phyloP scores from a whole-genome alignment of 2,888 invertebrate genomes.

The Xiphydria camelus region DNA sequence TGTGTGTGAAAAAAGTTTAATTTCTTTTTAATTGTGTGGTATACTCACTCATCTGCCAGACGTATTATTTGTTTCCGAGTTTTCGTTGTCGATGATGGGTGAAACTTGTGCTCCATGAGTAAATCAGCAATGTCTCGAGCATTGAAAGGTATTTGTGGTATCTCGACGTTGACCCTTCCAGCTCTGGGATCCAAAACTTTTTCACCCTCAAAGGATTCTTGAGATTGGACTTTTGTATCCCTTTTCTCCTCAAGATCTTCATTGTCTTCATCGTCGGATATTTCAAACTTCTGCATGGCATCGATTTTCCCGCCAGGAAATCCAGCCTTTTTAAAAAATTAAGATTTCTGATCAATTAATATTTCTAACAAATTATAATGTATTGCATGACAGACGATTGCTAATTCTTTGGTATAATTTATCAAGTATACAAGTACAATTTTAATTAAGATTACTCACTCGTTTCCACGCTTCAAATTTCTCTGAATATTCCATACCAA shows the following conservation, averaged over 20 bases:
- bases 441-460: conserved; percentile 53
- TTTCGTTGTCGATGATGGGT: conserved; percentile 61
- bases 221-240: conserved; percentile 27
- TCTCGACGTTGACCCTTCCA: conserved; percentile 74
- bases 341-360: not conserved
- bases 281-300: conserved; percentile 64
- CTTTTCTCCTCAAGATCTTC: conserved; percentile 43
- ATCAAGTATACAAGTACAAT: no score
- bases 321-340: conserved; percentile 63
- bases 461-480: conserved; percentile 71
- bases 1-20: no score
- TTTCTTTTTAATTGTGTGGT: no score
- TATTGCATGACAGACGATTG: not conserved
- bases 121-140: conserved; percentile 62
- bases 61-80: conserved; percentile 63
- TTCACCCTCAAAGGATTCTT: conserved; percentile 23
- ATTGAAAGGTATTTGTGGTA: conserved; percentile 72
- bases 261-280: conserved; percentile 36
- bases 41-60: conserved; percentile 60
- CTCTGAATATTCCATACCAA: conserved; percentile 68
- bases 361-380: not conserved
- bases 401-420: no score
- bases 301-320: conserved; percentile 73
- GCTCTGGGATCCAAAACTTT: conserved; percentile 74
- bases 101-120: conserved; percentile 60